Percentiles rank a stretch among this genome's conserved stretches.
Evolutionary conservation across 2,113 vertebrate species (phyloP).

Genomic region (Odobenus rosmarus): DNA sequence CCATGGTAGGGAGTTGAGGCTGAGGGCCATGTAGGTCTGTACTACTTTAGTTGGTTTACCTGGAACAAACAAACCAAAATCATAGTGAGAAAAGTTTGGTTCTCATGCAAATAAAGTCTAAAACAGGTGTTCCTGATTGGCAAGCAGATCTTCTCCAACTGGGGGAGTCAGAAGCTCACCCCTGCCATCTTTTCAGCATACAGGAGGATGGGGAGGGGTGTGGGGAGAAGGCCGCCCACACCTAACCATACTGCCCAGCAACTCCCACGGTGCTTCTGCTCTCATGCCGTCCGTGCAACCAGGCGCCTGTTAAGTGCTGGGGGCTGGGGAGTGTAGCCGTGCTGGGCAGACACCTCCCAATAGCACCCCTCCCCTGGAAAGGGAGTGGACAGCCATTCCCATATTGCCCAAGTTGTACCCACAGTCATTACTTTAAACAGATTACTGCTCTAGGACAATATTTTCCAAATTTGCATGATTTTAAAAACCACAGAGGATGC

Average conservation of each 20-base stretch:
- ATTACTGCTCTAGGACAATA: not conserved
- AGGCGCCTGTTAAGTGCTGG: not conserved
- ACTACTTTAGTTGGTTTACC: not conserved
- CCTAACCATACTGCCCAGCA: not conserved
- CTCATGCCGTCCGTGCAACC: rapidly evolving
- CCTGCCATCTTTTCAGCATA: not conserved
- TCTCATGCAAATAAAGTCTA: not conserved
- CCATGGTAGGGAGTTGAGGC: not conserved
- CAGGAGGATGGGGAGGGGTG: too few species aligned
- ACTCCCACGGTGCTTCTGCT: not conserved
- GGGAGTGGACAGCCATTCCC: not conserved
- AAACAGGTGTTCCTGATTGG: not conserved
- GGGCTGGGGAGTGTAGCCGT: rapidly evolving
- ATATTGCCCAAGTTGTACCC: not conserved
- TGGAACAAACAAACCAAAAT: not conserved
- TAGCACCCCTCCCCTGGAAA: not conserved
- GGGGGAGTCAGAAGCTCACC: not conserved
- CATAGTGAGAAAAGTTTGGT: not conserved
- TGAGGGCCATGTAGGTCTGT: rapidly evolving
- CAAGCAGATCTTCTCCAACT: not conserved
- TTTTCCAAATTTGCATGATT: not conserved
- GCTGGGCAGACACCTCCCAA: not conserved
- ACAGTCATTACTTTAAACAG: not conserved
- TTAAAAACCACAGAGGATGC: not conserved
- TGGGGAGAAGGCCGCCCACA: rapidly evolving